Percentiles rank a stretch among this genome's conserved stretches.
These are phyloP conservation scores for Campoplex capitator DNA, from an alignment of 2,888 invertebrate species.

Conservation along the genomic window DNA sequence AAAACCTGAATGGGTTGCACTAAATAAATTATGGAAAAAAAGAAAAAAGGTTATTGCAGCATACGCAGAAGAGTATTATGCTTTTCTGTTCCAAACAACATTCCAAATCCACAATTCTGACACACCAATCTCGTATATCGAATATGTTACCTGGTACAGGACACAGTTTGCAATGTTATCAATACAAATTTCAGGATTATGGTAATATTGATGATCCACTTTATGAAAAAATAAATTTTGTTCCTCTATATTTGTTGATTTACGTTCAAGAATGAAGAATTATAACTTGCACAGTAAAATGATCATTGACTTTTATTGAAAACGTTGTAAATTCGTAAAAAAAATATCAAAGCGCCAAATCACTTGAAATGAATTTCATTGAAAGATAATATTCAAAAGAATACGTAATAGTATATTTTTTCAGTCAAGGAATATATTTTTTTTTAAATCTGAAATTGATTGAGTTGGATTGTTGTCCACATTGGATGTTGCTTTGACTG, in stretches of 20 bases:
- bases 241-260: slow-evolving; percentile 30
- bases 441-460: slow-evolving; percentile 37
- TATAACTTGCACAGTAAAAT: slow-evolving; percentile 24
- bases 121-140: background rate
- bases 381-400: slow-evolving; percentile 30
- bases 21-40: slow-evolving; percentile 10
- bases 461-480: slow-evolving; percentile 38
- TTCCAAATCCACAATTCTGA: slow-evolving; percentile 16
- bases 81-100: slow-evolving; percentile 23
- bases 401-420: slow-evolving; percentile 39
- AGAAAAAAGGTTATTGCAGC: too few relatives aligned
- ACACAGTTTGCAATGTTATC: slow-evolving; percentile 37
- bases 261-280: slow-evolving; percentile 45
- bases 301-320: slow-evolving; percentile 15
- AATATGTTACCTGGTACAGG: slow-evolving; percentile 42
- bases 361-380: slow-evolving; percentile 32
- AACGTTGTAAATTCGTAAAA: slow-evolving; percentile 39
- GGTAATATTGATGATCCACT: slow-evolving; percentile 41
- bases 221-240: slow-evolving; percentile 29
- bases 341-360: slow-evolving; percentile 48
- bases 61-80: too few relatives aligned
- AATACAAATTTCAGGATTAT: slow-evolving; percentile 40
- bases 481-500: slow-evolving; percentile 36
- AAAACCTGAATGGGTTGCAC: slow-evolving; percentile 22
- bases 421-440: slow-evolving; percentile 16